Base-by-base conservation (phyloP, 2,888 invertebrate genomes). In the Sphaerophoria rueppellii region DNA sequence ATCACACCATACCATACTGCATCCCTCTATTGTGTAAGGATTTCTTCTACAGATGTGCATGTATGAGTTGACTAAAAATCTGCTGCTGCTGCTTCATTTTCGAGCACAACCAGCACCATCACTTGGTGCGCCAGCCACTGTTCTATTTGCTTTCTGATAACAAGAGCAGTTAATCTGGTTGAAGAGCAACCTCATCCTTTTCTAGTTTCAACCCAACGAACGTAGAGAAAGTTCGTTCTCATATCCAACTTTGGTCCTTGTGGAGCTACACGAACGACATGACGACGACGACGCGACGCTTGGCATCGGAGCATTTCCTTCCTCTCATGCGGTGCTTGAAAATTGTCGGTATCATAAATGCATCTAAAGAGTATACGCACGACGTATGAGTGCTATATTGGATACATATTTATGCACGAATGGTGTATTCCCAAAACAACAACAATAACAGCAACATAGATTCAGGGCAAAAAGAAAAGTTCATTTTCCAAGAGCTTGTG, bases 91-190 rank as follows among this genome's bases (percentile, higher is more conserved):
- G 58, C 61, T 63, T 37, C 63, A 73, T 60, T 73, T 60, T 37
- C 50, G 54, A 63, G 48, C 63, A 34, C 34, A 37, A 37, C 52
- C 67, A 52, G 50, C 67, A 40, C 24, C 24, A 24, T 24, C 40
- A 67, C 52, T 67, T 67, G 67, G 40, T 54, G 52, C 24, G 24
- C 67, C 70, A 69, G 82, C 82, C 55, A 67, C 71, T 72, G 83
- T 79, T 72, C 65, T 83, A 83, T 83, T 83, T 83, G 83, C 83
- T 79, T 83, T 79, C 61, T 83, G 83, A 83, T 83, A 83, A 54
- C 75, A 83, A 76, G 83, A 83, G 83, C 83, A 83, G 83, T 83
- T 83, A 83, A 83, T 83, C 82, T 79, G 82, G 82, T 71, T 83
- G 79, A 83, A 83, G 79, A 79, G 79, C 43, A 70, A 50, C 63